phyloP scores from a whole-genome alignment of 2,888 invertebrate genomes.

The Octodonta nipae region DNA sequence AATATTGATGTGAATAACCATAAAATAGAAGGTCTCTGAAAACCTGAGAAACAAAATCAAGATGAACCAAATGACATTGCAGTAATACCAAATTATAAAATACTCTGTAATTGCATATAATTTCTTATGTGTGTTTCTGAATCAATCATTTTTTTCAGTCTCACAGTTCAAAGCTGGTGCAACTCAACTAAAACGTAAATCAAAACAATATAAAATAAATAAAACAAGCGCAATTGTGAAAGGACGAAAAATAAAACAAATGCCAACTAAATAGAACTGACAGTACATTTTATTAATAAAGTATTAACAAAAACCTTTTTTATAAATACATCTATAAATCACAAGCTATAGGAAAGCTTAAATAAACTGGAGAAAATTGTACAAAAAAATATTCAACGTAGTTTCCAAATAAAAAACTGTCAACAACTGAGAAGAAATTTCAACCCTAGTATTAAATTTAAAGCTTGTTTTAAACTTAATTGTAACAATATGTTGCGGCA shows the following conservation, averaged over 20 bases:
- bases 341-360: conserved; percentile 19
- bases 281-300: conserved; percentile 32
- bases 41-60: too few species aligned
- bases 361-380: conserved; percentile 15
- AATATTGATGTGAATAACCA: too few species aligned
- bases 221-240: too few species aligned
- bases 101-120: too few species aligned
- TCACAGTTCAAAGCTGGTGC: too few species aligned
- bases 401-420: conserved; percentile 14
- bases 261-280: conserved; percentile 24
- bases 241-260: conserved; percentile 22
- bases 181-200: too few species aligned
- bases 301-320: conserved; percentile 32
- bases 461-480: conserved; percentile 21
- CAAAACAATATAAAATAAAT: too few species aligned
- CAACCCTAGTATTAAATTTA: conserved; percentile 18
- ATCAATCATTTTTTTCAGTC: too few species aligned
- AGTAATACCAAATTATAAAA: too few species aligned
- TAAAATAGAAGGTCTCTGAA: too few species aligned
- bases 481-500: conserved; percentile 20
- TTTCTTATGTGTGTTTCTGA: too few species aligned
- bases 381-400: conserved; percentile 17
- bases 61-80: too few species aligned
- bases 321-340: conserved; percentile 29
- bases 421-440: conserved; percentile 15